Evolutionary conservation across 2,113 vertebrate species (phyloP).

Genomic region (Psettodes erumei): DNA sequence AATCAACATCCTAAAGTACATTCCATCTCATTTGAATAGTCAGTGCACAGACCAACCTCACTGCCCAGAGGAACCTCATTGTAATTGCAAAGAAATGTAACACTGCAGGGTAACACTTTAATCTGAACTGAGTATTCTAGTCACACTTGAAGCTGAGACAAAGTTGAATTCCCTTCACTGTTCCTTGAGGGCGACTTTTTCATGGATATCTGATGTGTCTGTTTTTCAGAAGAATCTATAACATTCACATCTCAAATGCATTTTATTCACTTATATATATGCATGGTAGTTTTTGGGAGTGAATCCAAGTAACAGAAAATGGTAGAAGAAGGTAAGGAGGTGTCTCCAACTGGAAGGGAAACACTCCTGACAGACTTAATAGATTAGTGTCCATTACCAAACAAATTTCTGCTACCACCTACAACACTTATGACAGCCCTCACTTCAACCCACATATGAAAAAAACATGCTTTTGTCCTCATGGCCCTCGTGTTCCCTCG

Average conservation of each 20-base stretch:
- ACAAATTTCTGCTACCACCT: conserved; percentile 73
- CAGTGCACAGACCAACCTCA: conserved; percentile 68
- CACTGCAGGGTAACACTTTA: conserved; percentile 57
- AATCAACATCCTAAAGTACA: conserved; percentile 62
- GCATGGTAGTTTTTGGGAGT: conserved; percentile 1
- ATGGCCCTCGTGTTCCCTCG: conserved; percentile 43
- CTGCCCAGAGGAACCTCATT: conserved; percentile 66
- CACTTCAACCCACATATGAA: conserved; percentile 50
- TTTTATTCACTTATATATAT: conserved; percentile 20
- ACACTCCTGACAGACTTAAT: conserved; percentile 55
- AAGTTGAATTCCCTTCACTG: conserved; percentile 30
- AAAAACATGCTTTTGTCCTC: conserved; percentile 62
- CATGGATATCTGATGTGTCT: conserved; percentile 36
- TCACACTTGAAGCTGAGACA: conserved; percentile 58
- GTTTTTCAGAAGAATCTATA: conserved; percentile 8
- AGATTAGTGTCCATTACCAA: conserved; percentile 79
- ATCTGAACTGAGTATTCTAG: conserved; percentile 64
- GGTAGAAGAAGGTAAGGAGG: neutral
- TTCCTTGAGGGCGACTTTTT: conserved; percentile 24
- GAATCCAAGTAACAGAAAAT: conserved; percentile 9
- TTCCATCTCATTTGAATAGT: conserved; percentile 69
- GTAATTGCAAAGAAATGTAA: conserved; percentile 73
- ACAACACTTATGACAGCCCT: conserved; percentile 66
- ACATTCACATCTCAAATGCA: conserved; percentile 32
- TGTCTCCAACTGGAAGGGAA: conserved; percentile 31